Percentiles rank a stretch among this genome's conserved stretches.
phyloP scores from a whole-genome alignment of 1,140 invertebrate genomes.

The Globodera ellingtonae region DNA sequence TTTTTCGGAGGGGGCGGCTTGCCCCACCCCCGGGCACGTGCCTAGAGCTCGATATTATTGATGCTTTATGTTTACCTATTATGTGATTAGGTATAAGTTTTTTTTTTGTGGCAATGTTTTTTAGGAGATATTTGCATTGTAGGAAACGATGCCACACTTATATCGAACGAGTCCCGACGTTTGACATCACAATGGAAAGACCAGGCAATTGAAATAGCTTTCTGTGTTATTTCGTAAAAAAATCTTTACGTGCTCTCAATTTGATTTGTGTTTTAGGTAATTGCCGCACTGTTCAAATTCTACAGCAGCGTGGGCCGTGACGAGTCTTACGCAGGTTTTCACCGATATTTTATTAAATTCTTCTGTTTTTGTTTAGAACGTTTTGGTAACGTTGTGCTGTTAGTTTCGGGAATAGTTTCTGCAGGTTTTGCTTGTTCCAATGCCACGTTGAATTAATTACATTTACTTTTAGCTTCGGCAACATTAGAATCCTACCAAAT shows the following conservation, averaged over 20 bases:
- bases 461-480: constrained; percentile 46
- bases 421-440: constrained; percentile 30
- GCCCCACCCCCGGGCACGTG: no score
- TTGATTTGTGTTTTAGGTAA: neutral
- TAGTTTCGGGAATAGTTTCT: constrained; percentile 61
- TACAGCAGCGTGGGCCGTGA: constrained; percentile 44
- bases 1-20: no score
- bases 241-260: neutral
- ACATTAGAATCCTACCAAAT: constrained; percentile 64
- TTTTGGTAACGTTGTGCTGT: constrained; percentile 61
- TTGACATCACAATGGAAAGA: constrained; percentile 53
- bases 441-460: neutral
- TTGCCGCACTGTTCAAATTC: constrained; percentile 56
- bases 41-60: no score
- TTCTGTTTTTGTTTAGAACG: constrained; percentile 43
- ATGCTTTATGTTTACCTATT: no score
- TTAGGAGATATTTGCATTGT: neutral
- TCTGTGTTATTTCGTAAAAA: neutral
- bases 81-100: no score
- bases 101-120: no score
- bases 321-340: constrained; percentile 6
- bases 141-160: constrained; percentile 44
- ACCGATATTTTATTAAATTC: neutral
- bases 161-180: constrained; percentile 48
- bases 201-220: constrained; percentile 37